Evolutionary conservation across 1,140 invertebrate species (phyloP), one percentile per base, ranked within the genome.

Genomic region (Papilio glaucus): DNA sequence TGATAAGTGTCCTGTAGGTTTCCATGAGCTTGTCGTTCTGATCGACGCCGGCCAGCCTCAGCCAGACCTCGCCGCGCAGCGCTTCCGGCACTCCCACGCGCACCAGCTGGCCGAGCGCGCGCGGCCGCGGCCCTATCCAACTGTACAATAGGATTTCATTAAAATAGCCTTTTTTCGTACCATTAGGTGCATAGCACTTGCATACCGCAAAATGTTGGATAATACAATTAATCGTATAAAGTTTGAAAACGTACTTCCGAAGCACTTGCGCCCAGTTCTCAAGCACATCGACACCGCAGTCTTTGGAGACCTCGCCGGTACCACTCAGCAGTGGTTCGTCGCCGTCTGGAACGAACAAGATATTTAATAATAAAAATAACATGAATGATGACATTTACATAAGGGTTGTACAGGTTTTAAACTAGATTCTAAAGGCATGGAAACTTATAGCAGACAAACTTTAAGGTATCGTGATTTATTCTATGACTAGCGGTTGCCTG

Each of bases 301-400:
- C 98, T 88, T 99, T 99, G 3, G 98, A 98, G 1, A 99, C 98
- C 85, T 97, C 95, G 0, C 99, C 99, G 13, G 98, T 99, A 10
- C 99, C 99, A 92, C 98, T 99, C 5, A 99, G 93, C 74, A 99
- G 92, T 0, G 98, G 98, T 86, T 99, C 99, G 93, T 99, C 99
- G 65, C 97, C 97, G 95, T 98, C 97, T 96, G 83, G 74, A 87
- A 88, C 73, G 81, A 75, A 75, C 63, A 69, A 38, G 42, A 72
- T 39, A n/a, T n/a, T 67, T 26, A 72, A 74, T 60, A 38, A 7
- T 45, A 39, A 61, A 33, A 65, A n/a, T n/a, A n/a, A n/a, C n/a
- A n/a, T n/a, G n/a, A n/a, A n/a, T n/a, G n/a, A n/a, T n/a, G n/a
- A n/a, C n/a, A 61, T 62, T 42, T 42, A 42, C n/a, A 42, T 13